Base-by-base conservation (phyloP, 2,797 vertebrate species). In the Coilia nasus region DNA sequence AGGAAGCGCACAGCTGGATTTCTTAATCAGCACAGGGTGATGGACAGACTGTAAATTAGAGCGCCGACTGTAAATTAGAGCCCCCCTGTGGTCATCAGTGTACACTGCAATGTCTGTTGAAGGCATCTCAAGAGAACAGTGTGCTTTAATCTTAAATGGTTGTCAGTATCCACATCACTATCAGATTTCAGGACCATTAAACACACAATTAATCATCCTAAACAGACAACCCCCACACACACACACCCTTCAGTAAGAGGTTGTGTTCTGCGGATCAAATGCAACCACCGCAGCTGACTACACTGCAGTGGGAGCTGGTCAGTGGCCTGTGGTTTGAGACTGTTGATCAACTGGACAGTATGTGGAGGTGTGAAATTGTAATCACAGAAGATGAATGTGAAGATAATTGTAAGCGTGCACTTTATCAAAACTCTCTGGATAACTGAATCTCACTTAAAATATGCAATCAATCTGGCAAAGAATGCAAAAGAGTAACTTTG, bases 11-110 rank as follows among this genome's bases (percentile, higher is more conserved):
- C 35, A 78, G 71, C 71, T 78, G 71, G 17, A 78, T 44, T 15
- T 21, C 71, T 78, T 31, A 78, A 78, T 78, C 71, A 78, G 35
- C 17, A 21, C 25, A 46, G n/a, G 23, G 23, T 85, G 78, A 87
- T 41, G 28, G 46, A 85, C 67, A 60, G 3, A 9, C 4, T 28
- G n/a, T n/a, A n/a, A n/a, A n/a, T 75, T 28, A 6, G 28, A 75
- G 59, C 31, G 17, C 59, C 46, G 60, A 44, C 84, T 89, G 67
- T 85, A n/a, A 88, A 85, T 50, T 82, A 83, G 81, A 88, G 87
- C 86, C 88, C 87, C 82, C 83, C 62, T 86, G 88, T 87, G 88
- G 88, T 86, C 82, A 78, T 88, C 31, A 83, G 85, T 75, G 89
- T 89, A 87, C 88, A 83, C 67, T 89, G 83, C 87, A 89, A 83